Evolutionary conservation across 2,888 invertebrate species (phyloP), one percentile per base, ranked within the genome.

Genomic region (Drosophila nigricruria): DNA sequence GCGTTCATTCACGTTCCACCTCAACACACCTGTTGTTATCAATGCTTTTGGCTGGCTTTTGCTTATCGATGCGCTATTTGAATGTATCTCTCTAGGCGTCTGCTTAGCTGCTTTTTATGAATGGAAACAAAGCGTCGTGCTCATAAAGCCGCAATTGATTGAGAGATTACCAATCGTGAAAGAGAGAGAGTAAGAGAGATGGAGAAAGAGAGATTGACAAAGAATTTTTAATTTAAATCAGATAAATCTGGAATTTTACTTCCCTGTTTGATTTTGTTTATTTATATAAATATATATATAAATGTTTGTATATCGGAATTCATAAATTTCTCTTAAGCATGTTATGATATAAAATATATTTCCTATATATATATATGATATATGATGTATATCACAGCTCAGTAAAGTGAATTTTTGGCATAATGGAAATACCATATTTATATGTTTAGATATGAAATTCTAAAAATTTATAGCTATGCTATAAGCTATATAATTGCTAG

Each of bases 1-100:
- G 82, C 79, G 47, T 89, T 88, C 88, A 88, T 89, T 83, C 90
- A 83, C 90, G 90, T 89, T 79, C 75, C 47, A 30, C 27, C 14
- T 4, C 14, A 34, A 12, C 27, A 12, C 79, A 81, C 82, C 70
- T 64, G 79, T 49, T 61, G 53, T 85, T 86, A 58, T 71, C 73
- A 59, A 18, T 8, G 3, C 34, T 20, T 36, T 40, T 38, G 42
- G 47, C 27, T 32, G 25, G 25, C 32, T 12, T 34, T 54, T 12
- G 47, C 62, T 75, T 76, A 79, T 76, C 80, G 57, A 57, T 57
- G 79, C 30, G 63, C 30, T 27, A 75, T 76, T 69, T 76, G 45
- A 64, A 76, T 75, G 60, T 75, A 63, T 75, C 75, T 73, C 58
- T 42, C 16, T 23, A 14, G 25, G 34, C 9, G 34, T 63, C 56